Base-by-base conservation (phyloP, 2,113 vertebrate species). In the Catharus fuscescens region DNA sequence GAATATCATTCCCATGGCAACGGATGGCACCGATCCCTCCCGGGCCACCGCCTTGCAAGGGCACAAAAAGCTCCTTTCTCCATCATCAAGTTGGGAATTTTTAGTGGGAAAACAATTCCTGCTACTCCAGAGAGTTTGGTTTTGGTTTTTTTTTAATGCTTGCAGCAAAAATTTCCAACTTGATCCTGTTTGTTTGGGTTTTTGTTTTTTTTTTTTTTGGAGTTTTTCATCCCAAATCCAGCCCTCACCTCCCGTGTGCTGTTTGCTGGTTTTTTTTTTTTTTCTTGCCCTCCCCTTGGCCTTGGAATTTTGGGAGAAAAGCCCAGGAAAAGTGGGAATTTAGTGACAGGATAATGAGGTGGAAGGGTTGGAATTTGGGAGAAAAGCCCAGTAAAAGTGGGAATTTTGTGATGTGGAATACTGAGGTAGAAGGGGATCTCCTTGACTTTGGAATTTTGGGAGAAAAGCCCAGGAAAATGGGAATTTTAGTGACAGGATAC, bases 1-100 rank as follows among this genome's bases (percentile, higher is more conserved):
- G 96, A 96, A 97, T 96, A 85, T 53, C 5, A 97, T 98, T 98
- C 97, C 98, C 96, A 88, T 98, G 96, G 98, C 95, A 98, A 98
- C 98, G 38, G 69, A 95, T 97, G 98, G 97, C 98, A 88, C 98
- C 88, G 97, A 96, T 85, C 98, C 95, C 94, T 97, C 93, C 70
- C 38, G 66, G 72, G 87, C 90, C 92, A 80, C 95, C 5, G 72
- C 65, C 50, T 88, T 10, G 23, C 61, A 79, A 90, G 91, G 88
- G 69, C 96, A 80, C 90, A 67, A 48, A 72, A 87, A 84, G 61
- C 88, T 94, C 67, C 56, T 82, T 52, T 57, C 20, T 4, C 44
- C 44, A 6, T 38, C 73, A 66, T 44, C 73, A 40, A 14, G 12
- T 77, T 8, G 45, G 92, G 67, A 21, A 47, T 94, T 90, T 44